These are phyloP conservation scores for Ryuthela nishihirai DNA, from an alignment of 2,888 invertebrate species.

Conservation along the genomic window DNA sequence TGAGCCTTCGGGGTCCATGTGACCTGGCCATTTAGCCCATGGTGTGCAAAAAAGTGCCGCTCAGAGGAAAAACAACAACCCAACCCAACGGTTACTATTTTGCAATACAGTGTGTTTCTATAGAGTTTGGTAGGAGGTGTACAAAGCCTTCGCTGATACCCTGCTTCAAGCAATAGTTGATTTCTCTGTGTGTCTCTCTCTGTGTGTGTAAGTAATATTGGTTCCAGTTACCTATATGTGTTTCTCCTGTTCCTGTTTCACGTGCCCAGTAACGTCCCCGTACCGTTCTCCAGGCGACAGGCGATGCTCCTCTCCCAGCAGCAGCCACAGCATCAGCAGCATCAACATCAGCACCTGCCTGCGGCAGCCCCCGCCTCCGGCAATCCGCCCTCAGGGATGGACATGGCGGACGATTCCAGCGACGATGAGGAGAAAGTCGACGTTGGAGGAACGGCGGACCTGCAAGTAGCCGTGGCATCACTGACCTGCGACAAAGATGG, in stretches of 20 bases:
- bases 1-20: too few species aligned
- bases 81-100: too few species aligned
- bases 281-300: conserved; percentile 37
- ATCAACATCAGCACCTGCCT: conserved; percentile 9
- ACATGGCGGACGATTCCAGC: conserved; percentile 35
- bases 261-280: conserved; percentile 27
- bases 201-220: not conserved
- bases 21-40: too few species aligned
- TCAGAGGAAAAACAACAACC: too few species aligned
- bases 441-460: conserved; percentile 40
- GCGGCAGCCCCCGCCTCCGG: conserved; percentile 7
- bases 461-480: conserved; percentile 24
- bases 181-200: too few species aligned
- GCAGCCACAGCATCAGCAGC: conserved; percentile 7
- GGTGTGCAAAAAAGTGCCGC: too few species aligned
- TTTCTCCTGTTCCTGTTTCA: not conserved
- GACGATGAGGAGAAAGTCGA: conserved; percentile 43
- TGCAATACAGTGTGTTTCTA: too few species aligned
- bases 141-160: too few species aligned
- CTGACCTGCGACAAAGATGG: conserved; percentile 25
- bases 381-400: not conserved
- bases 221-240: not conserved
- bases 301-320: conserved; percentile 35
- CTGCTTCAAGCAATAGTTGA: too few species aligned
- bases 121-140: too few species aligned